These are phyloP conservation scores for Tricholauxania praeusta DNA, from an alignment of 2,888 invertebrate species.

Conservation along the genomic window DNA sequence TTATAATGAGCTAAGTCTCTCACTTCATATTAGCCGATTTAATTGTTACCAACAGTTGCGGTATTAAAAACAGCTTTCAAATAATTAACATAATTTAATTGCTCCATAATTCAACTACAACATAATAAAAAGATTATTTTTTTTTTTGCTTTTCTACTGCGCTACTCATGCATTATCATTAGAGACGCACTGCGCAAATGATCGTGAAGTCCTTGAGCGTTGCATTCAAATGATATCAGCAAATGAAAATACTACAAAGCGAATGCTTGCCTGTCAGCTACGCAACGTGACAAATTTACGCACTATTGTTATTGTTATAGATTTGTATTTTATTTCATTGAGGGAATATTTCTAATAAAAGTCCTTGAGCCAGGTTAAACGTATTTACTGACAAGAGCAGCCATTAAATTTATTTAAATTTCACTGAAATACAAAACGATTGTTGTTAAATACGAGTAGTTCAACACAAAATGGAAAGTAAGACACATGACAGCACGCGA, in stretches of 20 bases:
- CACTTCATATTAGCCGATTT: too few species aligned
- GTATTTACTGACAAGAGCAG: background rate
- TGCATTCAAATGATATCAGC: background rate
- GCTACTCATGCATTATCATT: too few species aligned
- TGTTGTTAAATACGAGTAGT: too few species aligned
- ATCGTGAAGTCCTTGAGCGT: conserved; percentile 11
- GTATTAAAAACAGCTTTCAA: too few species aligned
- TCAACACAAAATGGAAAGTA: too few species aligned
- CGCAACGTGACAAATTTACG: conserved; percentile 5
- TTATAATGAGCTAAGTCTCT: too few species aligned
- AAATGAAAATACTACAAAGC: background rate
- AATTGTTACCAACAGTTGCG: too few species aligned
- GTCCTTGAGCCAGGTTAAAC: conserved; percentile 18
- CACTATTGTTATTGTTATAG: background rate
- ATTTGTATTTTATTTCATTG: background rate
- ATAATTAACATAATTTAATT: too few species aligned
- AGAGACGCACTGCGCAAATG: background rate
- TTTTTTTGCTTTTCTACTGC: too few species aligned
- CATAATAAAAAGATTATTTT: too few species aligned
- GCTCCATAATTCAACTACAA: too few species aligned
- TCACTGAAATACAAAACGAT: conserved; percentile 2
- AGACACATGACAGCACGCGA: too few species aligned
- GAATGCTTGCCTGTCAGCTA: background rate
- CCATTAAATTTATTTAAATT: conserved; percentile 1
- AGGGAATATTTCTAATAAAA: background rate